phyloP scores from a whole-genome alignment of 2,797 vertebrate species.

The Kryptopterus vitreolus region DNA sequence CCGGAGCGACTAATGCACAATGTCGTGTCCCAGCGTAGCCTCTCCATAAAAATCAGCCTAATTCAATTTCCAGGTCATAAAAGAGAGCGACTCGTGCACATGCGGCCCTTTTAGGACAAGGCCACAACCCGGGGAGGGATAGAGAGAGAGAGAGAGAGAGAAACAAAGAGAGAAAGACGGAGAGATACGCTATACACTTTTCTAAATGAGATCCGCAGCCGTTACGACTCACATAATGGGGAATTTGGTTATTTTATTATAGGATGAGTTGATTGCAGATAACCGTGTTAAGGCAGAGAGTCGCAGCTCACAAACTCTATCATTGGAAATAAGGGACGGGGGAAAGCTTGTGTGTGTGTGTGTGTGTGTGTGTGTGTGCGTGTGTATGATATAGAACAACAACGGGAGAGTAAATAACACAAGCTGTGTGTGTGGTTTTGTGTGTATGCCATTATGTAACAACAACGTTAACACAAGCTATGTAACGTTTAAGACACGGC shows the following conservation, averaged over 20 bases:
- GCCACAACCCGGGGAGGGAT: conserved; percentile 16
- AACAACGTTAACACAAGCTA: too few relatives aligned
- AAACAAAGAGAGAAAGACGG: neutral
- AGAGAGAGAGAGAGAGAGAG: neutral
- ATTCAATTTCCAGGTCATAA: conserved; percentile 59
- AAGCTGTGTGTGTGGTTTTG: too few relatives aligned
- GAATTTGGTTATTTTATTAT: conserved; percentile 60
- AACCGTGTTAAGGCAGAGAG: conserved; percentile 54
- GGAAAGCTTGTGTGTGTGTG: neutral
- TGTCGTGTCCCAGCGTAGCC: conserved; percentile 52
- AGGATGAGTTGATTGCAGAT: conserved; percentile 58
- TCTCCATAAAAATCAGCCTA: conserved; percentile 56
- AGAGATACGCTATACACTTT: neutral
- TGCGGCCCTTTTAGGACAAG: conserved; percentile 41
- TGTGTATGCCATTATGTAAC: too few relatives aligned
- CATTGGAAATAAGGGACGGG: conserved; percentile 48
- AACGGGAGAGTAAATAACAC: conserved; percentile 32
- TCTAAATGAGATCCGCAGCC: conserved; percentile 45
- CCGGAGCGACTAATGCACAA: conserved; percentile 52
- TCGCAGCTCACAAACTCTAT: conserved; percentile 52
- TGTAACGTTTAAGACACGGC: conserved; percentile 47
- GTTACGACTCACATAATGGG: conserved; percentile 47
- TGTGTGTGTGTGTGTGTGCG: conserved; percentile 6
- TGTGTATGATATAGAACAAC: conserved; percentile 22
- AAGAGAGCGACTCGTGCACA: conserved; percentile 39